Evolutionary conservation across 2,113 vertebrate species (phyloP).

Genomic region (Spea bombifrons): DNA sequence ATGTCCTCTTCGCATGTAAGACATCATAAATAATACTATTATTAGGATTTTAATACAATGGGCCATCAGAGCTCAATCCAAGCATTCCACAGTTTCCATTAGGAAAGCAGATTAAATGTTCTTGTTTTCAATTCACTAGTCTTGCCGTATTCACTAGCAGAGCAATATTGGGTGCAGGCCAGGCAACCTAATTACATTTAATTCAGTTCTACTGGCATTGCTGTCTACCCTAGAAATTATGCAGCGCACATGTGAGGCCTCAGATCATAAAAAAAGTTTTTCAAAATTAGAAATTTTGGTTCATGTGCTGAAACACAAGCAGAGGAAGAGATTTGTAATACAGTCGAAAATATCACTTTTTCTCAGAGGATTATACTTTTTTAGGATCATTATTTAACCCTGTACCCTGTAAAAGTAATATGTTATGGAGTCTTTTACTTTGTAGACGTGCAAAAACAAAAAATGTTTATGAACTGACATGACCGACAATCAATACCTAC

Average conservation of each 20-base stretch:
- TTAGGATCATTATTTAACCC: too few species aligned
- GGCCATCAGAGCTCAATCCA: constrained; percentile 37
- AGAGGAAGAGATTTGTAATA: neutral
- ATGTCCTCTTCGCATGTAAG: constrained; percentile 32
- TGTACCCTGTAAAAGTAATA: too few species aligned
- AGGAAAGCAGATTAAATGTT: constrained; percentile 43
- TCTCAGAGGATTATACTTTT: neutral
- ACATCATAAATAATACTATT: constrained; percentile 47
- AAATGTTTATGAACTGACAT: too few species aligned
- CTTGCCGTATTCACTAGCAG: constrained; percentile 14
- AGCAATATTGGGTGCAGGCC: constrained; percentile 37
- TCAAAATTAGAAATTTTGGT: neutral
- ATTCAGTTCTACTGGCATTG: constrained; percentile 31
- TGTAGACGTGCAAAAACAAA: too few species aligned
- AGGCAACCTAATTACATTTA: constrained; percentile 37
- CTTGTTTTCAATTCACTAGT: constrained; percentile 30
- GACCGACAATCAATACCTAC: too few species aligned
- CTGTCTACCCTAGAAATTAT: constrained; percentile 11
- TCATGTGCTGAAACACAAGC: neutral
- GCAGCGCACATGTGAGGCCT: constrained; percentile 18
- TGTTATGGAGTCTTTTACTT: too few species aligned
- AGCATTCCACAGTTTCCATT: constrained; percentile 30
- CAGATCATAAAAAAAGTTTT: neutral
- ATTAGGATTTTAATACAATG: constrained; percentile 45
- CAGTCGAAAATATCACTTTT: neutral